phyloP scores from a whole-genome alignment of 2,797 vertebrate genomes.

The Gephyroberyx darwinii region DNA sequence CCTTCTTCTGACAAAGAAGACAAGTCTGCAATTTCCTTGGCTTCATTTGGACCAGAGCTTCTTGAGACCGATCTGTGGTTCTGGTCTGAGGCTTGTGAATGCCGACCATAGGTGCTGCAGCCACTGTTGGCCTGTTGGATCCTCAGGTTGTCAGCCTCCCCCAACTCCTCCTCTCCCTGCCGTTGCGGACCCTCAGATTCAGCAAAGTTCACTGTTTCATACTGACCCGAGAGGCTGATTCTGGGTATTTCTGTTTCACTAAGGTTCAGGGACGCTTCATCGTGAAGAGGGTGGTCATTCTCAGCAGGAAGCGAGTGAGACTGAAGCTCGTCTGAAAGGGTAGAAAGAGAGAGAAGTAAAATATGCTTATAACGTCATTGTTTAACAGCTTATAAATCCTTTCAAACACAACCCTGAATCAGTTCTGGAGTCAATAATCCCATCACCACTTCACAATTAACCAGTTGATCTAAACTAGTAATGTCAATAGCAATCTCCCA shows the following conservation, averaged over 20 bases:
- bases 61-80: neutral
- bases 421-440: too few species aligned
- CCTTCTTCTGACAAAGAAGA: neutral
- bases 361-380: neutral
- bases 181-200: neutral
- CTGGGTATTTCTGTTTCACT: constrained; percentile 2
- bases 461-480: too few species aligned
- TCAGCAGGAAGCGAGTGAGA: neutral
- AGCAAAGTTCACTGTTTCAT: neutral
- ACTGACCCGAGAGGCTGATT: neutral
- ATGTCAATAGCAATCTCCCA: too few species aligned
- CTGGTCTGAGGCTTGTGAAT: neutral
- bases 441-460: too few species aligned
- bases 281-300: neutral
- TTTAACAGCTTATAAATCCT: neutral
- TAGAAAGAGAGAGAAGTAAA: neutral
- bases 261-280: neutral
- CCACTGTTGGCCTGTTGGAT: neutral
- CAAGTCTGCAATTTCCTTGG: neutral
- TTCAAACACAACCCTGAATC: too few species aligned
- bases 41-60: neutral
- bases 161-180: neutral
- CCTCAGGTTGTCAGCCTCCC: neutral
- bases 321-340: constrained; percentile 7
- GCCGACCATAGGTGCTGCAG: neutral